Conservation (phyloP, 2,797 vertebrate species). For the Pangasius djambal region DNA sequence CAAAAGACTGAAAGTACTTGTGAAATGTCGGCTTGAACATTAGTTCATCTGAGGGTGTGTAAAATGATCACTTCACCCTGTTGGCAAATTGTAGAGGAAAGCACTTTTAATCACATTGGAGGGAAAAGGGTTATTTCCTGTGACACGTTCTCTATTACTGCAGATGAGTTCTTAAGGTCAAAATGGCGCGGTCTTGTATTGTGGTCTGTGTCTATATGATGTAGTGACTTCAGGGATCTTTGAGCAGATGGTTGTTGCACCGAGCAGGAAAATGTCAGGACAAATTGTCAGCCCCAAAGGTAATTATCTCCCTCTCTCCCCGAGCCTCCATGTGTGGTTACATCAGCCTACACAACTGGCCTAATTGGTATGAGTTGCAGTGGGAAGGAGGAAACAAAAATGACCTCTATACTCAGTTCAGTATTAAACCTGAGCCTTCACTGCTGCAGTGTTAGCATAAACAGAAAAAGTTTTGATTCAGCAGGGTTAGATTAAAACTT, state of each 20-base stretch:
- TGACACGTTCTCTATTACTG: slow-evolving; percentile 65
- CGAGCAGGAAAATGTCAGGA: slow-evolving; percentile 79
- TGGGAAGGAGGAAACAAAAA: slow-evolving; percentile 56
- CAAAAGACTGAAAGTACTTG: slow-evolving; percentile 9
- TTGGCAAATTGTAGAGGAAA: slow-evolving; percentile 10
- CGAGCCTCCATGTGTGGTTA: slow-evolving; percentile 49
- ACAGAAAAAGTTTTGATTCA: background rate
- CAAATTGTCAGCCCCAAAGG: slow-evolving; percentile 73
- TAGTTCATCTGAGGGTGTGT: background rate
- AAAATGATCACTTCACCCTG: slow-evolving; percentile 6
- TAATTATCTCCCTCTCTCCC: slow-evolving; percentile 68
- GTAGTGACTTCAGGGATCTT: slow-evolving; percentile 75
- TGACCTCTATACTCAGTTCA: slow-evolving; percentile 61
- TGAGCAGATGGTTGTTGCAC: slow-evolving; percentile 78
- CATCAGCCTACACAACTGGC: slow-evolving; percentile 53
- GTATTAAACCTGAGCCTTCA: slow-evolving; percentile 34
- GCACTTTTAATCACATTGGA: slow-evolving; percentile 20
- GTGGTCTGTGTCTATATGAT: slow-evolving; percentile 71
- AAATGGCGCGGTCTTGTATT: slow-evolving; percentile 68
- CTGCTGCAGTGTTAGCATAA: slow-evolving; percentile 6
- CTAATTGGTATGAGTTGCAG: slow-evolving; percentile 62
- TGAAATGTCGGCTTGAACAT: background rate
- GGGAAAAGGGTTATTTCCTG: slow-evolving; percentile 40
- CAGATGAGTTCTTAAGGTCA: slow-evolving; percentile 79
- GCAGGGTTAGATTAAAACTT: background rate